phyloP scores from a whole-genome alignment of 2,113 vertebrate species.

The Misgurnus anguillicaudatus region DNA sequence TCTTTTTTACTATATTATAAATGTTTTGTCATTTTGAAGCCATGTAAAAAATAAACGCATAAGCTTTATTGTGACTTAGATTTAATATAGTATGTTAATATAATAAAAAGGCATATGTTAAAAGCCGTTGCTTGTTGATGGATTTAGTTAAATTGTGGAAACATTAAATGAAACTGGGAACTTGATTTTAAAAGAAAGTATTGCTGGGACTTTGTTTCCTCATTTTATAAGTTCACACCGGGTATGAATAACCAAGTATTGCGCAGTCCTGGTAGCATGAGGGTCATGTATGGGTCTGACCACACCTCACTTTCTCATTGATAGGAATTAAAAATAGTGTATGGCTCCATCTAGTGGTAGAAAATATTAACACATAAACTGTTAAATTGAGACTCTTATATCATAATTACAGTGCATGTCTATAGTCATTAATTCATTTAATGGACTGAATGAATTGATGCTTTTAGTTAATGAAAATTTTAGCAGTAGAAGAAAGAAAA shows the following conservation, averaged over 20 bases:
- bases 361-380: background rate
- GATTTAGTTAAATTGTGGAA: too few species aligned
- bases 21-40: too few species aligned
- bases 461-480: conserved; percentile 38
- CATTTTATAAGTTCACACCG: too few species aligned
- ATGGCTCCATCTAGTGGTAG: conserved; percentile 65
- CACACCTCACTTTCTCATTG: background rate
- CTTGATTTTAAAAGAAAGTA: too few species aligned
- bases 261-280: background rate
- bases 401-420: conserved; percentile 62
- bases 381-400: conserved; percentile 58
- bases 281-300: background rate
- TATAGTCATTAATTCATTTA: conserved; percentile 47
- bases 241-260: background rate
- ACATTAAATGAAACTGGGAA: too few species aligned
- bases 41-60: too few species aligned
- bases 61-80: too few species aligned
- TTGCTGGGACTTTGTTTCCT: too few species aligned
- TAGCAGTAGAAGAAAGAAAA: background rate
- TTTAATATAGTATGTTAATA: too few species aligned
- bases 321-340: background rate
- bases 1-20: too few species aligned
- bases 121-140: too few species aligned
- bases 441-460: conserved; percentile 48
- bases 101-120: too few species aligned